These are phyloP conservation scores for Paramisgurnus dabryanus DNA, from an alignment of 2,113 vertebrate species.

Conservation along the genomic window DNA sequence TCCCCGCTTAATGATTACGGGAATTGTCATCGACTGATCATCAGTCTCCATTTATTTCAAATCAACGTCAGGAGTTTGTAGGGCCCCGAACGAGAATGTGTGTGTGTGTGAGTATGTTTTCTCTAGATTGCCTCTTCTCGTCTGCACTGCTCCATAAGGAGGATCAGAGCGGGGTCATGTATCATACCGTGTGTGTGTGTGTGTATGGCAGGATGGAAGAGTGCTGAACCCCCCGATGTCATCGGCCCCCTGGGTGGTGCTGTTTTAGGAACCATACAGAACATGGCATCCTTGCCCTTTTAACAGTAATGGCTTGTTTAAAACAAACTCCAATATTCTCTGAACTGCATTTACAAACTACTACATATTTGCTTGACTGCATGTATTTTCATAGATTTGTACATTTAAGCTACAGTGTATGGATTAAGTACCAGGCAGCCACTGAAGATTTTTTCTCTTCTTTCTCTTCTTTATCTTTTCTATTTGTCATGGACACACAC, in stretches of 20 bases:
- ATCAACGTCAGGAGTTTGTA: slow-evolving; percentile 71
- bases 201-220: slow-evolving; percentile 37
- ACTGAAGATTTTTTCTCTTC: background rate
- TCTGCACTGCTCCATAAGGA: slow-evolving; percentile 49
- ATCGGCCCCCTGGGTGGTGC: slow-evolving; percentile 36
- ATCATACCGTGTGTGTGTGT: slow-evolving; percentile 46
- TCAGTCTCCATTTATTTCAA: slow-evolving; percentile 81
- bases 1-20: slow-evolving; percentile 75
- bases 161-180: slow-evolving; percentile 54
- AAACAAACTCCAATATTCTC: slow-evolving; percentile 24
- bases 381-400: background rate
- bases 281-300: slow-evolving; percentile 33
- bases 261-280: slow-evolving; percentile 35
- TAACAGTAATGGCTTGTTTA: slow-evolving; percentile 18
- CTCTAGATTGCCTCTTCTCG: slow-evolving; percentile 55
- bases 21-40: slow-evolving; percentile 78
- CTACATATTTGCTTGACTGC: background rate
- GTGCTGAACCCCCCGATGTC: slow-evolving; percentile 22
- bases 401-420: background rate
- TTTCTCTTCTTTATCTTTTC: background rate
- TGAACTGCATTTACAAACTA: background rate
- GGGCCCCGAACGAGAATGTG: slow-evolving; percentile 58
- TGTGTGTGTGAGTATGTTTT: slow-evolving; percentile 44
- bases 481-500: background rate
- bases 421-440: background rate